Conservation (phyloP, 1,140 invertebrate genomes). For the Ceratosolen fusciceps region DNA sequence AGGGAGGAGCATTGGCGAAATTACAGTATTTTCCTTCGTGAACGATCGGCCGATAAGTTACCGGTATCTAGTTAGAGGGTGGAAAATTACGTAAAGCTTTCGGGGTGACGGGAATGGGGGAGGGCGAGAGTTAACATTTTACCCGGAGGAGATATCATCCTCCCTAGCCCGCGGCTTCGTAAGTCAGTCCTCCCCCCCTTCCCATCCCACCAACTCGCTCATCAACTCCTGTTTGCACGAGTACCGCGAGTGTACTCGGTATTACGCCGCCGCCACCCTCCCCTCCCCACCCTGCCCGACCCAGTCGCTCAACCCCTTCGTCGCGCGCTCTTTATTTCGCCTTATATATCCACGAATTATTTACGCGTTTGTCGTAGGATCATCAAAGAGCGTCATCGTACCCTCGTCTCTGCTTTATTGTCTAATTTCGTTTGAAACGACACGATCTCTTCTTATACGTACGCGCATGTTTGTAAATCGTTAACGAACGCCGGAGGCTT, state of each 20-base stretch:
- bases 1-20: background rate
- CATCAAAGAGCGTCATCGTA: too few species aligned
- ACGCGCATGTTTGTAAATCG: too few species aligned
- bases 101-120: background rate
- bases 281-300: background rate
- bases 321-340: too few species aligned
- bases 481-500: too few species aligned
- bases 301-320: too few species aligned
- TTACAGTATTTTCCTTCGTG: background rate
- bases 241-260: background rate
- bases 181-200: background rate
- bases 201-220: background rate
- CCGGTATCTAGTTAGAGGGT: background rate
- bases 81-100: background rate
- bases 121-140: background rate
- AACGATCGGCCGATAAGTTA: background rate
- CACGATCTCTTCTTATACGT: too few species aligned
- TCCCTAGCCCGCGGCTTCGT: background rate
- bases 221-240: slow-evolving; percentile 5
- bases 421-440: too few species aligned
- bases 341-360: too few species aligned
- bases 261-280: background rate
- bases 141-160: background rate
- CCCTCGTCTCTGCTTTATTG: too few species aligned
- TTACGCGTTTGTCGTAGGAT: too few species aligned